These are phyloP conservation scores for Baryphthengus martii DNA, from an alignment of 2,113 vertebrate species.

Conservation along the genomic window DNA sequence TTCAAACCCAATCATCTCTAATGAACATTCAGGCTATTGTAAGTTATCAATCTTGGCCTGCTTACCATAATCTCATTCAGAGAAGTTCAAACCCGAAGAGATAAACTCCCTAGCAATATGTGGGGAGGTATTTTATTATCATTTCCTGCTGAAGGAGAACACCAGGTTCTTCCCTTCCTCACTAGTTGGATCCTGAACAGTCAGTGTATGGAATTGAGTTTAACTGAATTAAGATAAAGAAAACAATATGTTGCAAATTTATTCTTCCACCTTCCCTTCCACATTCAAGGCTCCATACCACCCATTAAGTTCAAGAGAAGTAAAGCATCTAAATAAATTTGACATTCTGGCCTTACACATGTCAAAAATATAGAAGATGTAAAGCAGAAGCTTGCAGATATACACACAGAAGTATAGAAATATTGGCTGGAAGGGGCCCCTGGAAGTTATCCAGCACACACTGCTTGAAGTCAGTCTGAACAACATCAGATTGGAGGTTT, in stretches of 20 bases:
- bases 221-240: neutral
- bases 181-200: neutral
- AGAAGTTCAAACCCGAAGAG: neutral
- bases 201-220: neutral
- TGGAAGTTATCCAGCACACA: neutral
- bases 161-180: neutral
- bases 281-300: neutral
- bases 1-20: neutral
- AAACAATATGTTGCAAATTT: neutral
- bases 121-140: neutral
- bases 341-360: neutral
- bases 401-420: neutral
- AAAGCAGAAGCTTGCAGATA: neutral
- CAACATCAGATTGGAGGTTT: neutral
- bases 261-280: neutral
- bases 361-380: neutral
- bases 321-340: neutral
- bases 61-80: neutral
- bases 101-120: neutral
- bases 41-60: neutral
- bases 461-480: neutral
- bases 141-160: neutral
- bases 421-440: rapidly evolving
- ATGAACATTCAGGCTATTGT: neutral
- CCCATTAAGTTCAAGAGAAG: neutral